Evolutionary conservation across 2,888 invertebrate genomes (phyloP).

Genomic region (Zygothrica quintamaculata): DNA sequence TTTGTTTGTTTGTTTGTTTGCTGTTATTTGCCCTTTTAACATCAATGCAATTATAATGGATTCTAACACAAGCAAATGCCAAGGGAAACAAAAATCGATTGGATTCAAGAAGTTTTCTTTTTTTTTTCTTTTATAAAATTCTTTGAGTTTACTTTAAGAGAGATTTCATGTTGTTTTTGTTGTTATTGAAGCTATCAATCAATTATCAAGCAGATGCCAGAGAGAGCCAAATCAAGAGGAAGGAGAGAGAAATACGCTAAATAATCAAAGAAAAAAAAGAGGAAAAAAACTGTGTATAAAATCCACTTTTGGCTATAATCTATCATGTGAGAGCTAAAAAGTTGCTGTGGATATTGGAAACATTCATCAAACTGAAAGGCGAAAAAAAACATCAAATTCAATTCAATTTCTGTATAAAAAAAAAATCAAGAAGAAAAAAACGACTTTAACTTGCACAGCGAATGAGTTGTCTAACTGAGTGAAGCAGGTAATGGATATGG

Average conservation of each 20-base stretch:
- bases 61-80: too few relatives aligned
- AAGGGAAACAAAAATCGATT: too few relatives aligned
- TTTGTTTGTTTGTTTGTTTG: not conserved
- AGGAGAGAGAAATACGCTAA: too few relatives aligned
- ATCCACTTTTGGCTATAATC: not conserved
- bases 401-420: too few relatives aligned
- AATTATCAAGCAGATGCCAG: not conserved
- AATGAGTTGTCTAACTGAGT: too few relatives aligned
- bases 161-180: not conserved
- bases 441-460: too few relatives aligned
- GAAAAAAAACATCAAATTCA: not conserved
- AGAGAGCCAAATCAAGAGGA: too few relatives aligned
- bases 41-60: slow-evolving; percentile 27
- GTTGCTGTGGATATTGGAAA: not conserved
- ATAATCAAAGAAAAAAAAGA: too few relatives aligned
- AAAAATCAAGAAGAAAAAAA: too few relatives aligned
- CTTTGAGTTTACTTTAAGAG: not conserved
- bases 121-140: too few relatives aligned
- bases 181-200: slow-evolving; percentile 10
- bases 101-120: not conserved
- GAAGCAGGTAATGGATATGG: too few relatives aligned
- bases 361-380: slow-evolving; percentile 4
- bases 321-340: slow-evolving; percentile 5
- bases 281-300: too few relatives aligned
- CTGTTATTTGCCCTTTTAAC: slow-evolving; percentile 24